Conservation (phyloP, 2,888 invertebrate genomes). For the Exocentrus adspersus region DNA sequence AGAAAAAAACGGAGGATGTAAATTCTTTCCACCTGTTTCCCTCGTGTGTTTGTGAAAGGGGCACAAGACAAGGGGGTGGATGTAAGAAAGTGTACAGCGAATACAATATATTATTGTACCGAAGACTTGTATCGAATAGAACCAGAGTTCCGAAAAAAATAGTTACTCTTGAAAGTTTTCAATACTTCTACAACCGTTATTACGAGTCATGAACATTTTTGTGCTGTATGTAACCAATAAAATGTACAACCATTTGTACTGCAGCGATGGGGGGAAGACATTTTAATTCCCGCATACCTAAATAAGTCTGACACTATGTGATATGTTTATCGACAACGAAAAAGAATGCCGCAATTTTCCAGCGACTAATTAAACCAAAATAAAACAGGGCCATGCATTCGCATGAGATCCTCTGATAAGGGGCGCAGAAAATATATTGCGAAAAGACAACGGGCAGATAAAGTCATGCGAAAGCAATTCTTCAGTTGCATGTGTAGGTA, state of each 20-base stretch:
- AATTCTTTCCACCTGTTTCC: neutral
- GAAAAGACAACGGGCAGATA: slow-evolving; percentile 26
- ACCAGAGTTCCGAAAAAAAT: too few species aligned
- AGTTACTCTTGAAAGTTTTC: too few species aligned
- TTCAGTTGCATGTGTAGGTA: slow-evolving; percentile 31
- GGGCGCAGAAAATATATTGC: neutral
- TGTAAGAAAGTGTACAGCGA: neutral
- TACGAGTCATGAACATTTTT: too few species aligned
- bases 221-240: slow-evolving; percentile 11
- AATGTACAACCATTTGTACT: neutral
- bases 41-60: neutral
- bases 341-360: slow-evolving; percentile 3
- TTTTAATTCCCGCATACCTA: slow-evolving; percentile 2
- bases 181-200: too few species aligned
- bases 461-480: slow-evolving; percentile 29
- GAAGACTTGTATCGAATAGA: too few species aligned
- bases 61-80: neutral
- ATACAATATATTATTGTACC: too few species aligned
- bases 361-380: slow-evolving; percentile 19
- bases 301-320: slow-evolving; percentile 18
- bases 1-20: slow-evolving; percentile 7
- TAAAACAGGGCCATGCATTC: slow-evolving; percentile 10
- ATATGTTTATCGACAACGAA: slow-evolving; percentile 12
- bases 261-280: too few species aligned
- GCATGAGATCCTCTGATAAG: slow-evolving; percentile 11